Evolutionary conservation across 2,113 vertebrate species (phyloP).

Genomic region (Tyto alba): DNA sequence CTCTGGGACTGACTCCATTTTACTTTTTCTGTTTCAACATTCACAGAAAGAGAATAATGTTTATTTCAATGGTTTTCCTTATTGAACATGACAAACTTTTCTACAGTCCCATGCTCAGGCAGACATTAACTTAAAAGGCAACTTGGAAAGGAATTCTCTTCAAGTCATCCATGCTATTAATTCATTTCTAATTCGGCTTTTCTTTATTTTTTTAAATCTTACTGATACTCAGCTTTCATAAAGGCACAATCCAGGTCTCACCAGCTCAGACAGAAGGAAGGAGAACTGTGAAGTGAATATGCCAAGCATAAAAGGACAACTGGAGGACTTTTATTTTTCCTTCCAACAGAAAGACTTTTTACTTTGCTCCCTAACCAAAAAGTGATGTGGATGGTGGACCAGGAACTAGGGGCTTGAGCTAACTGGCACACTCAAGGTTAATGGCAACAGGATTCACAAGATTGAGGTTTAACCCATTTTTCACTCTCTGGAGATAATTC

Average conservation of each 20-base stretch:
- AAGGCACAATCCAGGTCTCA: not conserved
- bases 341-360: not conserved
- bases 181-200: not conserved
- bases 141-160: not conserved
- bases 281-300: not conserved
- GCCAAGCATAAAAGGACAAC: not conserved
- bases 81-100: not conserved
- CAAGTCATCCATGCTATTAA: not conserved
- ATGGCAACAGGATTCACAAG: not conserved
- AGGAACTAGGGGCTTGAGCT: not conserved
- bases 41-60: not conserved
- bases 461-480: not conserved
- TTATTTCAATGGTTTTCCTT: not conserved
- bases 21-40: not conserved
- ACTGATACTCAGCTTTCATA: not conserved
- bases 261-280: not conserved
- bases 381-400: not conserved
- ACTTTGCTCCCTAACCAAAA: not conserved
- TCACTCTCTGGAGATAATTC: not conserved
- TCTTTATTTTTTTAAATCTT: not conserved
- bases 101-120: not conserved
- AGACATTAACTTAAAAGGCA: not conserved
- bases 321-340: not conserved
- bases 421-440: not conserved
- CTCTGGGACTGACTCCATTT: not conserved